Base-by-base conservation (phyloP, 2,888 invertebrate genomes). In the Drosophila anomalata region DNA sequence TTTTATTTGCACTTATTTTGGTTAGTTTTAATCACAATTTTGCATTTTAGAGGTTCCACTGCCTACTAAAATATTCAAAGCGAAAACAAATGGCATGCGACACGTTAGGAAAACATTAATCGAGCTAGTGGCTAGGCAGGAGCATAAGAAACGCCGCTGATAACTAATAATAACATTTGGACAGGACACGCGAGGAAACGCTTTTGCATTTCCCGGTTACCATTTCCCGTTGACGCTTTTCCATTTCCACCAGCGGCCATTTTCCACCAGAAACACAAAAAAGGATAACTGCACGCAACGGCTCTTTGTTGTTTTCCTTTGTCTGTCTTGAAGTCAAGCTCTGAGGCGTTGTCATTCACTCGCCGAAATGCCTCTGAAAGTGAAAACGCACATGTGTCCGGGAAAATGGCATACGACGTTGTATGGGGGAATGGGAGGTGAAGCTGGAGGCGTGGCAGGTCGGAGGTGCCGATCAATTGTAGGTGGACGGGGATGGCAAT, bases 141-240 rank as follows among this genome's bases (percentile, higher is more conserved):
- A 44, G 60, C 73, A 62, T 67, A 78, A 69, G 54, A 60, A 77
- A 66, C 59, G 60, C 54, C 33, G 73, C 69, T 81, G 79, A 82
- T 84, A 81, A 75, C 82, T 69, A 84, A 83, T 84, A 83, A 82
- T 77, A 84, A 75, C 72, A 79, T 84, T 84, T 74, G 70, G 75
- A 84, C 73, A 73, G 59, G 68, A 76, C 82, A 83, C 82, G 82
- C 82, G 71, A 84, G 75, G 68, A 84, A 81, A 72, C 75, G 77
- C 73, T 84, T 36, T 81, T 84, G 81, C 81, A 77, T 73, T 79
- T 66, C 62, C 68, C 66, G 58, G 73, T 46, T 11, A 44, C 67
- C 60, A 55, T 67, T 67, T 60, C 51, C 58, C 41, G 11, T 22
- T 22, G 22, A 22, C 44, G 22, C 12, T 22, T 42, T 70, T 71